A percentile compares a stretch with the other conserved stretches of the same genome.
These are phyloP conservation scores for Coleophora deauratella DNA, from an alignment of 2,888 invertebrate genomes.

Conservation along the genomic window DNA sequence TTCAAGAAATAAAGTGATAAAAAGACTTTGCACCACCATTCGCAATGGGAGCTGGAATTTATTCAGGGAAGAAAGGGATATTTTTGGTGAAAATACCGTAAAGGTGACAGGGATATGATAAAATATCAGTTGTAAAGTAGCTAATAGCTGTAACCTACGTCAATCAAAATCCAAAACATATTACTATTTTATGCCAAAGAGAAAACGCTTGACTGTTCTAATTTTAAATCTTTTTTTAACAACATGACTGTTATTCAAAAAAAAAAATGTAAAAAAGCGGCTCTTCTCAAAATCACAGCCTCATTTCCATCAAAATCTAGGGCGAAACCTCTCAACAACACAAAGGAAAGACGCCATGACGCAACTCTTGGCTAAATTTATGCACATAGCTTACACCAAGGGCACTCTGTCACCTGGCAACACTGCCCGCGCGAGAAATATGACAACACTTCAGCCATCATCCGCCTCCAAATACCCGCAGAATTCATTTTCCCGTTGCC, in stretches of 20 bases:
- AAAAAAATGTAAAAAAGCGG: conserved; percentile 2
- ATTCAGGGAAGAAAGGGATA: conserved; percentile 6
- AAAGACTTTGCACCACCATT: conserved; percentile 23
- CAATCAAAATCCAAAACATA: too few relatives aligned
- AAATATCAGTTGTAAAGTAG: too few relatives aligned
- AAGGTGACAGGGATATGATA: too few relatives aligned
- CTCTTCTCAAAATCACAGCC: background rate
- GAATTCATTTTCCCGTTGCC: background rate
- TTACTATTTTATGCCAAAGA: too few relatives aligned
- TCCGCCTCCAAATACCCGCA: background rate
- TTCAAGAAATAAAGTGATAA: conserved; percentile 24
- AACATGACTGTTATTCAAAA: too few relatives aligned
- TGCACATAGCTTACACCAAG: conserved; percentile 59
- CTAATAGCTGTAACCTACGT: too few relatives aligned
- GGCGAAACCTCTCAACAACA: conserved; percentile 31
- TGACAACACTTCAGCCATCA: conserved; percentile 22
- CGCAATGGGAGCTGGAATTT: conserved; percentile 29
- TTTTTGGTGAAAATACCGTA: conserved; percentile 4
- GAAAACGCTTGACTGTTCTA: too few relatives aligned
- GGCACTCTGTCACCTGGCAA: conserved; percentile 40
- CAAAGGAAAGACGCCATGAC: conserved; percentile 39
- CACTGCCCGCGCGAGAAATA: conserved; percentile 28
- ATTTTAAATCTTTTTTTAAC: too few relatives aligned
- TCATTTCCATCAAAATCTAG: conserved; percentile 5
- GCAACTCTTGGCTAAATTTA: conserved; percentile 53